Evolutionary conservation across 2,113 vertebrate species (phyloP), one percentile per base, ranked within the genome.

Genomic region (Amblyopsis rosae): DNA sequence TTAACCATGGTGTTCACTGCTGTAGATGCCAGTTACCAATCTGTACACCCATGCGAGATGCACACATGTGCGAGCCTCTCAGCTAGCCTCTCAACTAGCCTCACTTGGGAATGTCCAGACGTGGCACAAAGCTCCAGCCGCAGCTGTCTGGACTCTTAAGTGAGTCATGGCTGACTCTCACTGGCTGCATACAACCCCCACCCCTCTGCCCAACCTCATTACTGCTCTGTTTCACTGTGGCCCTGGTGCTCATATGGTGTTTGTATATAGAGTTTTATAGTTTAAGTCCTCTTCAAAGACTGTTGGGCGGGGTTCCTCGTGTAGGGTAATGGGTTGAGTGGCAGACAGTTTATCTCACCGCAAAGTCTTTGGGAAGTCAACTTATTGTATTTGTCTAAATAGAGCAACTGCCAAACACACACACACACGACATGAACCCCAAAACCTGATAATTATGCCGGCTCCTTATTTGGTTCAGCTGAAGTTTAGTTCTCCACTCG

Each of bases 101-200:
- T 63, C 17, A 62, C 67, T 75, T 80, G 73, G 74, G 48, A 55
- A 66, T 41, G 35, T 32, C 56, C 54, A 66, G 80, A 76, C 4
- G 3, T 54, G 58, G 70, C 55, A 62, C 13, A 60, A 63, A 62
- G 70, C 68, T 58, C 58, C 48, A 54, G 59, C 35, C 35, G 5
- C 35, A 65, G 41, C 17, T 50, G 79, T 85, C 77, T 87, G 82
- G 76, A 75, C 71, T 59, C 59, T 63, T 9, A 73, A 73, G 56
- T 84, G 83, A 86, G 79, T 88, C 83, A 78, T 54, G 35, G 33
- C 53, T 79, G 81, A 79, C 66, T 58, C 70, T 70, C 51, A 66
- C 7, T 70, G 48, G 59, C 35, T 59, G 9, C 32, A 33, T 51
- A 59, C 61, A 59, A 16, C 35, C 35, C 35, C 35, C 35, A 63